phyloP scores from a whole-genome alignment of 2,113 vertebrate species.

The Dipodomys merriami region DNA sequence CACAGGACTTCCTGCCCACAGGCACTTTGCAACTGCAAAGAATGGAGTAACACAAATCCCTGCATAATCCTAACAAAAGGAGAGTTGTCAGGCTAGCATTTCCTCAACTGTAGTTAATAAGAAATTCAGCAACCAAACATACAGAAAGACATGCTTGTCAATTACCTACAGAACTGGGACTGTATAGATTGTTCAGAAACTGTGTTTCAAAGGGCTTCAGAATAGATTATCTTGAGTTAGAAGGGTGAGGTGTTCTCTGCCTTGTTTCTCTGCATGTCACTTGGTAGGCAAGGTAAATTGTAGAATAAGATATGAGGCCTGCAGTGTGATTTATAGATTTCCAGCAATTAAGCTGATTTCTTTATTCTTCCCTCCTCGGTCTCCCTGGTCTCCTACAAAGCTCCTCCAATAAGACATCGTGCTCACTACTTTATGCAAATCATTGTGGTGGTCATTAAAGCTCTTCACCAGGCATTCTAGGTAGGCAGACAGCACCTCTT shows the following conservation, averaged over 20 bases:
- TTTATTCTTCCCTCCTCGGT: neutral
- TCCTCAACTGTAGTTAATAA: neutral
- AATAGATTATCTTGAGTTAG: neutral
- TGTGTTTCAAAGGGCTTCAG: neutral
- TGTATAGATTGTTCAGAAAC: neutral
- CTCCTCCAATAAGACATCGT: neutral
- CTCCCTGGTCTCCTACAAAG: neutral
- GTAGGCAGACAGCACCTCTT: neutral
- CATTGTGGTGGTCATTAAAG: neutral
- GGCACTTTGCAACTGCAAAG: neutral
- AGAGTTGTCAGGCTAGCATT: neutral
- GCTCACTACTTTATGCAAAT: neutral
- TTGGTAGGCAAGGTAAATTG: neutral
- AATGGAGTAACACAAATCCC: neutral
- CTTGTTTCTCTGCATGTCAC: neutral
- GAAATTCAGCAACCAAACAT: slow-evolving; percentile 8
- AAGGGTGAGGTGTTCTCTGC: neutral
- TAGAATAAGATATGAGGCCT: neutral
- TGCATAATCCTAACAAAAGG: neutral
- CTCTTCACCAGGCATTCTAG: neutral
- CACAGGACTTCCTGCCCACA: neutral
- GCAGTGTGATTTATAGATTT: neutral
- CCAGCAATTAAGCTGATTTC: neutral
- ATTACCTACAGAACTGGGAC: neutral
- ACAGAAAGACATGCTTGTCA: neutral